A percentile compares a stretch with the other conserved stretches of the same genome.
phyloP scores from a whole-genome alignment of 1,140 invertebrate genomes.

The Wiebesia pumilae region DNA sequence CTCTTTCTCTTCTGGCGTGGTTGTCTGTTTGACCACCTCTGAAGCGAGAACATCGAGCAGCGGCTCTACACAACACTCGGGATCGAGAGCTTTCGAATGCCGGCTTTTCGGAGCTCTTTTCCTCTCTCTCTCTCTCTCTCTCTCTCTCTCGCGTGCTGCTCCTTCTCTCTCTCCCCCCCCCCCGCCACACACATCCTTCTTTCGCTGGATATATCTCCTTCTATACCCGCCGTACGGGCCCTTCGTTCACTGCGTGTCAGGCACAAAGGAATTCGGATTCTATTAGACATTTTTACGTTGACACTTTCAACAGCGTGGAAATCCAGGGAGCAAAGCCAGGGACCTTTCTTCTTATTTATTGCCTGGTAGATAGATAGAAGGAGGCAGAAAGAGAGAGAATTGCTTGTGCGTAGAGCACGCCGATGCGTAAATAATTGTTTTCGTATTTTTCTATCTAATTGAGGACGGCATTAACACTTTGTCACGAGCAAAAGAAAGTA shows the following conservation, averaged over 20 bases:
- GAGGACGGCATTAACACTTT: conserved; percentile 34
- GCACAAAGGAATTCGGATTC: conserved; percentile 47
- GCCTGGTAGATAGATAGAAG: neutral
- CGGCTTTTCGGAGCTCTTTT: conserved; percentile 36
- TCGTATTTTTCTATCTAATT: conserved; percentile 41
- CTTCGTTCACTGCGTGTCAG: neutral
- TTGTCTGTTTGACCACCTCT: conserved; percentile 47
- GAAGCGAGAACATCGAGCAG: conserved; percentile 32
- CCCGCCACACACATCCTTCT: neutral
- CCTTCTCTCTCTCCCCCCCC: neutral
- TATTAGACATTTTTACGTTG: conserved; percentile 49
- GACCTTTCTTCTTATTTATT: conserved; percentile 28
- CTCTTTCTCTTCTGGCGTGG: conserved; percentile 29
- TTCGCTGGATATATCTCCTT: neutral
- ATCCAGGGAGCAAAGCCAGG: neutral
- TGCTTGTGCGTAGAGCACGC: neutral
- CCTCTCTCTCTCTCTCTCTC: conserved; percentile 21
- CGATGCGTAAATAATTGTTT: conserved; percentile 43
- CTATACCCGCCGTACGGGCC: neutral
- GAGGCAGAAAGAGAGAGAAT: neutral
- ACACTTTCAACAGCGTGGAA: conserved; percentile 48
- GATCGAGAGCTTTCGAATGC: conserved; percentile 44
- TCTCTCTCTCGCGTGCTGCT: neutral
- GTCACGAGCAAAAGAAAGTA: neutral
- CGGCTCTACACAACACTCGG: conserved; percentile 22